phyloP scores from a whole-genome alignment of 2,888 invertebrate genomes.

The Torymus tubicola region DNA sequence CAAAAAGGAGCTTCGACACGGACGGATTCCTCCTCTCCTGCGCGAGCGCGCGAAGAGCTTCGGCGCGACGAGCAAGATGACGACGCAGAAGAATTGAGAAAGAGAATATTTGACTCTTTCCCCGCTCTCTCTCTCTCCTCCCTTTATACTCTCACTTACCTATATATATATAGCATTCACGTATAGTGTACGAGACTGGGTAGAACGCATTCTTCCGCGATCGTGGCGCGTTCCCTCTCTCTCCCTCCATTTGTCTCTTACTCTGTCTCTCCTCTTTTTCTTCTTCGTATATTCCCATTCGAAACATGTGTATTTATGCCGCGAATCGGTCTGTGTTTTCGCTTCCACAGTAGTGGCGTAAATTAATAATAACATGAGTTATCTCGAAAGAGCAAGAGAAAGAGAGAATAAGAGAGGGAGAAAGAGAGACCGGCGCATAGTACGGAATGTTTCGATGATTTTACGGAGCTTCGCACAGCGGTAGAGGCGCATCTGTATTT shows the following conservation, averaged over 20 bases:
- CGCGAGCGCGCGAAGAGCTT: slow-evolving; percentile 22
- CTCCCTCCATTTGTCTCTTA: background rate
- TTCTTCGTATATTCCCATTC: background rate
- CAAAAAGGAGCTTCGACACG: background rate
- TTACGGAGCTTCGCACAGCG: background rate
- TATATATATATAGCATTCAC: slow-evolving; percentile 16
- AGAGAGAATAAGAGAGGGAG: background rate
- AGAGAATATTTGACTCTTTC: slow-evolving; percentile 39
- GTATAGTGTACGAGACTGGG: slow-evolving; percentile 1
- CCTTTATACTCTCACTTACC: background rate
- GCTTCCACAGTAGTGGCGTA: background rate
- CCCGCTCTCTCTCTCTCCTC: background rate
- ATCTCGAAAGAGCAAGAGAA: background rate
- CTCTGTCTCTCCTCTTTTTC: background rate
- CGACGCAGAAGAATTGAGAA: slow-evolving; percentile 35
- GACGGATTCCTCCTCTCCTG: background rate
- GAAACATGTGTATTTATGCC: background rate
- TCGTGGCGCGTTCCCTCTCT: slow-evolving; percentile 12
- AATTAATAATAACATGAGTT: slow-evolving; percentile 37
- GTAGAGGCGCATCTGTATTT: background rate
- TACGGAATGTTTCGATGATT: slow-evolving; percentile 19
- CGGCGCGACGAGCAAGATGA: slow-evolving; percentile 29
- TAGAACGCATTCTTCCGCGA: slow-evolving; percentile 32
- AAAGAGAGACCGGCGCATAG: background rate
- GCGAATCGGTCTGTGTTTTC: background rate